Evolutionary conservation across 2,113 vertebrate species (phyloP).

Genomic region (Grus americana): DNA sequence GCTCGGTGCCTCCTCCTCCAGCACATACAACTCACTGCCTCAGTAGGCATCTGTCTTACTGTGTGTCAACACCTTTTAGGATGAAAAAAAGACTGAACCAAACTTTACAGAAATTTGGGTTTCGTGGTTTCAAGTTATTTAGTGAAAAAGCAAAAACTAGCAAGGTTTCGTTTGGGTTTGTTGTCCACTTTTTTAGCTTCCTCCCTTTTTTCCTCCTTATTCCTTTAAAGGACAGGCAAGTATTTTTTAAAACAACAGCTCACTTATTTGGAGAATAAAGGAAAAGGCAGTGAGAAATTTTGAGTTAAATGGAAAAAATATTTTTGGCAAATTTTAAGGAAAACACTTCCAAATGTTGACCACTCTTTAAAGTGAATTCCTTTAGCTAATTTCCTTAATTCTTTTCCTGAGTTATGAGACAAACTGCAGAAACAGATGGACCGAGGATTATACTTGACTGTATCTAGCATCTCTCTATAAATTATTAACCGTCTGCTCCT

Average conservation of each 20-base stretch:
- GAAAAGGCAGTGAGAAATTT: neutral
- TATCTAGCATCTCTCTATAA: neutral
- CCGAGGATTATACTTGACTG: neutral
- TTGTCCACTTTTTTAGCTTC: neutral
- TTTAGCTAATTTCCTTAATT: neutral
- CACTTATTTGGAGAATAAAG: neutral
- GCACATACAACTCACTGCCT: neutral
- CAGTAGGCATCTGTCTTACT: neutral
- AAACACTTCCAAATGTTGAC: neutral
- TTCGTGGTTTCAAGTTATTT: neutral
- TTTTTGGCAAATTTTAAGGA: constrained; percentile 2
- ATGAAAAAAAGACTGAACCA: neutral
- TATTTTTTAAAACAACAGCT: neutral
- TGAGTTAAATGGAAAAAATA: neutral
- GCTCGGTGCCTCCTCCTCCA: fast-evolving
- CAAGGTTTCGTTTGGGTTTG: neutral
- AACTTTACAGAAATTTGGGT: neutral
- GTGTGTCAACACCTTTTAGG: neutral
- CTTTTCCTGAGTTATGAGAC: neutral
- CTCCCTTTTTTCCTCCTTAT: neutral
- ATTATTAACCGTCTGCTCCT: neutral
- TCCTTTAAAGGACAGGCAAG: neutral
- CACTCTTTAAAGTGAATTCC: constrained; percentile 8
- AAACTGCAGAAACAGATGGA: neutral
- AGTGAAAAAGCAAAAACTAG: neutral